A percentile compares a stretch with the other conserved stretches of the same genome.
phyloP scores from a whole-genome alignment of 2,888 invertebrate species.

The Chalcosyrphus nemorum region DNA sequence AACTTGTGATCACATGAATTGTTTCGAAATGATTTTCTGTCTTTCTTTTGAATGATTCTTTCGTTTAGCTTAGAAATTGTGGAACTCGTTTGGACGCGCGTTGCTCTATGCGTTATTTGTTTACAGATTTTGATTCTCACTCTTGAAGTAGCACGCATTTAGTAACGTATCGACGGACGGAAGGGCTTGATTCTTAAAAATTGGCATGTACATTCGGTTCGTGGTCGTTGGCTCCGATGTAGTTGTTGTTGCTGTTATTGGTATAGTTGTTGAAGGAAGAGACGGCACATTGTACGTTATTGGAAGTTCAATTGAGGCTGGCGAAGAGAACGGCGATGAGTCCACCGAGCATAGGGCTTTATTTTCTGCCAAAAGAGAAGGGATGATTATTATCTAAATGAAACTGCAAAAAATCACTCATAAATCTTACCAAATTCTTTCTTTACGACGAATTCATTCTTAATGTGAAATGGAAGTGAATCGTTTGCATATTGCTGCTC shows the following conservation, averaged over 20 bases:
- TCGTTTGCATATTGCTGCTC: constrained; percentile 78
- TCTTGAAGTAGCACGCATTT: constrained; percentile 66
- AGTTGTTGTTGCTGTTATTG: constrained; percentile 62
- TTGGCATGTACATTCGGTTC: constrained; percentile 74
- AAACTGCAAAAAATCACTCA: neutral
- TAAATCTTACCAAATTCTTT: constrained; percentile 78
- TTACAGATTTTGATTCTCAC: constrained; percentile 61
- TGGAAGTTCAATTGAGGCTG: constrained; percentile 79
- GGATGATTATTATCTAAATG: constrained; percentile 3
- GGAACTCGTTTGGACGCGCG: constrained; percentile 20
- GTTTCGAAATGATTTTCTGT: constrained; percentile 69
- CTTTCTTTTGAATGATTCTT: constrained; percentile 59
- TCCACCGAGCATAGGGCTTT: constrained; percentile 78
- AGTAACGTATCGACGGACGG: constrained; percentile 81
- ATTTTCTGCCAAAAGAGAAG: constrained; percentile 75
- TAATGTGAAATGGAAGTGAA: constrained; percentile 78
- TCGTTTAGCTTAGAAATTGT: constrained; percentile 16
- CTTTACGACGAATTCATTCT: constrained; percentile 78
- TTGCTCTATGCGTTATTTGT: neutral
- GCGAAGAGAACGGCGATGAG: constrained; percentile 81
- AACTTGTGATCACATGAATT: constrained; percentile 71
- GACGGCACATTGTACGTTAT: constrained; percentile 51
- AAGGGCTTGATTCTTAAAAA: constrained; percentile 77
- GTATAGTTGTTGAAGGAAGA: constrained; percentile 62
- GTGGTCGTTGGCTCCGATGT: constrained; percentile 47